Conservation (phyloP, 2,113 vertebrate genomes). For the Cathartes aura region DNA sequence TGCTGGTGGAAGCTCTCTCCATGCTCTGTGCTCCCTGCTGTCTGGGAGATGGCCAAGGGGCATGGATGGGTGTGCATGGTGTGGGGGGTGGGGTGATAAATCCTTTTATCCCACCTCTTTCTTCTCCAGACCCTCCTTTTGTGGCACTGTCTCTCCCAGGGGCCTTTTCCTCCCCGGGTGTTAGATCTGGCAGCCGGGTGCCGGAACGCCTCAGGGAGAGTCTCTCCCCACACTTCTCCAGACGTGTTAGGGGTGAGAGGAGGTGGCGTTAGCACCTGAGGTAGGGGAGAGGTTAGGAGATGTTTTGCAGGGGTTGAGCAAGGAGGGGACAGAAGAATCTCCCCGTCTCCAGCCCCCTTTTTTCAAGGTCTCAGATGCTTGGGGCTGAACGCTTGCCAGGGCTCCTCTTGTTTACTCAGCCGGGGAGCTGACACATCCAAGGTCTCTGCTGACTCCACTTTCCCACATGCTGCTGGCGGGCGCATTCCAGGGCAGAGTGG, state of each 20-base stretch:
- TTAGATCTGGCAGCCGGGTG: background rate
- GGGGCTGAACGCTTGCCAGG: conserved; percentile 59
- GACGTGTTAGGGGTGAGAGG: background rate
- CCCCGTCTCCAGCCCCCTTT: background rate
- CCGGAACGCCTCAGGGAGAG: background rate
- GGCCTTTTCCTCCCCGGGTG: background rate
- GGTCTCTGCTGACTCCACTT: conserved; percentile 74
- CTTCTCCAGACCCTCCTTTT: background rate
- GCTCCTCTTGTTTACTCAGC: conserved; percentile 78
- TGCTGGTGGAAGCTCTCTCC: background rate
- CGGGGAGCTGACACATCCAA: conserved; percentile 73
- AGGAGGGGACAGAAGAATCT: background rate
- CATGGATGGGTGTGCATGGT: background rate
- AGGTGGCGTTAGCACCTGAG: background rate
- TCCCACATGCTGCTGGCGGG: conserved; percentile 71
- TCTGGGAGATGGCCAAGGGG: background rate
- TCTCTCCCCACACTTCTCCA: background rate
- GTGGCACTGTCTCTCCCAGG: background rate
- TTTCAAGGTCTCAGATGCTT: conserved; percentile 50
- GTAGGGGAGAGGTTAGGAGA: background rate
- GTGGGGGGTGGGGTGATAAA: background rate
- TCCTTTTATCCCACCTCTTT: background rate
- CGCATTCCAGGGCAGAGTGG: conserved; percentile 70
- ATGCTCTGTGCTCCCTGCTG: background rate
- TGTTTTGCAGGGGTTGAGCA: background rate